These are phyloP conservation scores for Spisula solida DNA, from an alignment of 2,888 invertebrate genomes.

Conservation along the genomic window DNA sequence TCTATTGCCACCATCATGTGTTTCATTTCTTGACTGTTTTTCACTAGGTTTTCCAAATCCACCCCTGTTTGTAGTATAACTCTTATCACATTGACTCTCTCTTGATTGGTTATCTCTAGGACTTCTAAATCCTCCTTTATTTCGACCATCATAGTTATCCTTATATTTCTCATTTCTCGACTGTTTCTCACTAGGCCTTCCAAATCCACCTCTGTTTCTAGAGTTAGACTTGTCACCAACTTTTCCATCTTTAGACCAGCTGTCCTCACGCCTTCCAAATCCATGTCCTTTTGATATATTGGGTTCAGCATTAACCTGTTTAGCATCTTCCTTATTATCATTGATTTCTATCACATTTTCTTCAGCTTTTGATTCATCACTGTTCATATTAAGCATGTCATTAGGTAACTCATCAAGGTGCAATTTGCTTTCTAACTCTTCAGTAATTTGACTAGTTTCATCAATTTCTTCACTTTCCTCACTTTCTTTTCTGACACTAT, in stretches of 20 bases:
- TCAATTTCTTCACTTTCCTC: background rate
- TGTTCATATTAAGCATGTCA: background rate
- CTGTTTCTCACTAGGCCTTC: no score
- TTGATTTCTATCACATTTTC: background rate
- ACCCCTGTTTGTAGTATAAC: background rate
- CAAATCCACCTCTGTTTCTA: background rate
- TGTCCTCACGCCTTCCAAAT: background rate
- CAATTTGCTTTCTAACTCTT: background rate
- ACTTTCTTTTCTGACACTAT: background rate
- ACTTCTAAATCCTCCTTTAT: background rate
- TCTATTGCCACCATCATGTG: background rate
- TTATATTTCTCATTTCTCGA: background rate
- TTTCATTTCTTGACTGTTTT: background rate
- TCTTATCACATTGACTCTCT: background rate
- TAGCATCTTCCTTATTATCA: background rate
- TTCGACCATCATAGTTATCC: background rate
- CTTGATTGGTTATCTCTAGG: constrained; percentile 1
- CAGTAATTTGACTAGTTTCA: background rate
- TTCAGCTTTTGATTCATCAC: background rate
- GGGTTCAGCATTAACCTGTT: background rate
- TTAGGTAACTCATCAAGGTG: background rate
- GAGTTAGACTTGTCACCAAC: background rate
- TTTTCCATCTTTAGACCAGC: background rate
- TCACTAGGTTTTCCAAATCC: background rate
- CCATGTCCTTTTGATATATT: background rate